Evolutionary conservation across 2,888 invertebrate genomes (phyloP).

Genomic region (Osmoderma eremita): DNA sequence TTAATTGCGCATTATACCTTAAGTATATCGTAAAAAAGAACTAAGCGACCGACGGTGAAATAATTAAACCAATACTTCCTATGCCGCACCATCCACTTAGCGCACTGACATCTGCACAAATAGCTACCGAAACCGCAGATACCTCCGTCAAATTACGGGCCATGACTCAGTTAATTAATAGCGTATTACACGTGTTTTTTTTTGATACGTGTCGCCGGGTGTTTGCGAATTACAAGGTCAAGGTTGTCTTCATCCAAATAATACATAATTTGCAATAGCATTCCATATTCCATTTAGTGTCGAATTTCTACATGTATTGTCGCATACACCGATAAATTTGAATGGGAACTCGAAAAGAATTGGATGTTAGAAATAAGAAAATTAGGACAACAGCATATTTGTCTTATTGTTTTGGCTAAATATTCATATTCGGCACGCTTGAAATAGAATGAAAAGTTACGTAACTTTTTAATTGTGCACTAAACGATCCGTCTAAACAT

Average conservation of each 20-base stretch:
- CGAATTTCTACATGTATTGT: constrained; percentile 22
- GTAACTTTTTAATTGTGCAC: constrained; percentile 5
- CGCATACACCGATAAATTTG: not conserved
- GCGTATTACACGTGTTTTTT: constrained; percentile 34
- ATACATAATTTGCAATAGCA: constrained; percentile 16
- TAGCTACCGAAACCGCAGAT: constrained; percentile 17
- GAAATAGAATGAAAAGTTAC: not conserved
- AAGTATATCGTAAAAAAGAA: too few species aligned
- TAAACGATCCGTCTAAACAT: not conserved
- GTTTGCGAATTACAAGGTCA: constrained; percentile 32
- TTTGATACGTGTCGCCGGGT: constrained; percentile 4
- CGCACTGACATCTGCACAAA: not conserved
- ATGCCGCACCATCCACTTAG: too few species aligned
- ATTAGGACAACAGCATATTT: too few species aligned
- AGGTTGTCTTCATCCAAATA: constrained; percentile 16
- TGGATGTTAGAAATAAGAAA: too few species aligned
- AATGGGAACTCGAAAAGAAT: not conserved
- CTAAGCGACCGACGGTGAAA: too few species aligned
- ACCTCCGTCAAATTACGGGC: constrained; percentile 7
- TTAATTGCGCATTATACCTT: too few species aligned
- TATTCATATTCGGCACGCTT: not conserved
- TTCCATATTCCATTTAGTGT: not conserved
- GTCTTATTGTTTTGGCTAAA: not conserved
- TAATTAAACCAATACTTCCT: too few species aligned
- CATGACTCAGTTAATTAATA: constrained; percentile 33